Evolutionary conservation across 2,888 invertebrate species (phyloP), one percentile per base, ranked within the genome.

Genomic region (Drosophila macrospina): DNA sequence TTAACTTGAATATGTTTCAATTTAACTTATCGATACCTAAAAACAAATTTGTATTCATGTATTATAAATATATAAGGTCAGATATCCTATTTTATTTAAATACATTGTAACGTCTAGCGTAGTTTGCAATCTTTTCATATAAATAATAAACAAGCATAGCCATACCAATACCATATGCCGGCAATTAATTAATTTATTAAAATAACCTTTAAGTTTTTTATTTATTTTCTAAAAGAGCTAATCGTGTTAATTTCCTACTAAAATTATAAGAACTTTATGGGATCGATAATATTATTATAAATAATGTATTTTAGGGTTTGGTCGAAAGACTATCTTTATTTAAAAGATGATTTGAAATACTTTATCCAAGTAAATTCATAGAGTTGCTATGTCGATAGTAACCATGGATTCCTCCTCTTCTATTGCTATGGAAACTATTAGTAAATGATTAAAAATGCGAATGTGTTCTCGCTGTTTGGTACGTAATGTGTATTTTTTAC

Each of bases 401-500:
- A 10, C 16, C 37, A 16, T 15, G 4, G 15, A 8, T 13, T 15
- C 13, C 2, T 7, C 16, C 15, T 16, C 15, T 15, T 15, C 10
- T 16, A 16, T 39, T 39, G 1, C 41, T 3, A 24, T 6, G 7
- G 15, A 7, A 13, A 26, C 13, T 10, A 6, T 5, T 11, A 10
- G 7, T 15, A 7, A 34, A 28, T 47, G 0, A 41, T 24, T 32
- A 34, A 57, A 48, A 37, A 37, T 24, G 32, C 20, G 36, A 34
- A 11, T 0, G n/a, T 37, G 42, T 28, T 30, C 69, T 78, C 54
- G 66, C 48, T 64, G 56, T 63, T 74, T 41, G 56, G 70, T 78
- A 74, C 42, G 56, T 78, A 75, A 70, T 81, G 88, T 83, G 86
- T 86, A 85, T 85, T 82, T 87, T 64, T 85, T 74, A 69, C 80